Percentiles rank a stretch among this genome's conserved stretches.
Conservation (phyloP, 2,113 vertebrate species). For the Cebus imitator region DNA sequence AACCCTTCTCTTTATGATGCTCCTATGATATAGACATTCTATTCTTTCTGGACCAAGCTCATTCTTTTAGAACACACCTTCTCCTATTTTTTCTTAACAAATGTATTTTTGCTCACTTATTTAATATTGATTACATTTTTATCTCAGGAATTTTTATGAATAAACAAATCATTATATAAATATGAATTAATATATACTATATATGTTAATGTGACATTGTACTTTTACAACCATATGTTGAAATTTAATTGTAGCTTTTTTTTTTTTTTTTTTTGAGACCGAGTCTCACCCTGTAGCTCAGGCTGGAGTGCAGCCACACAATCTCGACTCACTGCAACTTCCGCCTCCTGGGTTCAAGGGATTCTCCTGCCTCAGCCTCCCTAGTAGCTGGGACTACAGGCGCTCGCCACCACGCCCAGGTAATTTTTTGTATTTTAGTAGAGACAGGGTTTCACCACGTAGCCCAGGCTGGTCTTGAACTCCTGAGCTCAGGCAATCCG, state of each 20-base stretch:
- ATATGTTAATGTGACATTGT: not conserved
- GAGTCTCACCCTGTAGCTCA: no score
- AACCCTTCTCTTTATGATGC: not conserved
- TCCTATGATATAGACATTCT: not conserved
- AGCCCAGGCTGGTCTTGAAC: no score
- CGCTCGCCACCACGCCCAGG: rapidly evolving
- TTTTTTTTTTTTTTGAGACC: no score
- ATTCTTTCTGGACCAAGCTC: not conserved
- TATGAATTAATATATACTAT: not conserved
- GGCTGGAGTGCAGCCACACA: no score
- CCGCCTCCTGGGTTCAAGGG: no score
- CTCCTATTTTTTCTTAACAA: not conserved
- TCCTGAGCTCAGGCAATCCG: no score
- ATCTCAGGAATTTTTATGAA: not conserved
- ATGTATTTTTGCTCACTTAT: not conserved
- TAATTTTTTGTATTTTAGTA: no score
- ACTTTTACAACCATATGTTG: not conserved
- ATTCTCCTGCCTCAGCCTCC: no score
- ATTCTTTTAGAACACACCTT: not conserved
- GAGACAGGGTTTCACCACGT: no score
- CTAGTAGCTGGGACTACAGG: no score
- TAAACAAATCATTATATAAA: not conserved
- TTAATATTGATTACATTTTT: not conserved
- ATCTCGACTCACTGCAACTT: no score
- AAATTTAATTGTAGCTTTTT: not conserved